Base-by-base conservation (phyloP, 2,888 invertebrate species). In the Apoderus coryli region DNA sequence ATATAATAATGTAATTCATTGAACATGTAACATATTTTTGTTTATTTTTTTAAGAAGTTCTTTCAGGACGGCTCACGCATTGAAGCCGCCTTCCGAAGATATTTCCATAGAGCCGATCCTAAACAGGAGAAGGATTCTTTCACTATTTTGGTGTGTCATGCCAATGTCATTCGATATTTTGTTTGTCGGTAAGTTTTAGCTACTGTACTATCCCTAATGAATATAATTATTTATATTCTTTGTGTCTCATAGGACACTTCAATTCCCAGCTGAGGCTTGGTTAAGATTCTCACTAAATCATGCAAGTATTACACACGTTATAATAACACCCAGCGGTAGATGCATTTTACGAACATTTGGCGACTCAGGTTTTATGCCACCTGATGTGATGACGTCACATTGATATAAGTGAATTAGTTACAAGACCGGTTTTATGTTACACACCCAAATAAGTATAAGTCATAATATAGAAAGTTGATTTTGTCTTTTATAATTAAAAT, bases 251-350 rank as follows among this genome's bases (percentile, higher is more conserved):
- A 89, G 96, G 53, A 93, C 92, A 0, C 63, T 98, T 22, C 98
- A 98, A 57, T 81, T 96, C 50, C 95, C 95, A 1, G 81, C 93
- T 0, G 95, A 98, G 59, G 96, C 81, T 2, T 98, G 98, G 98
- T 64, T 96, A 7, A 69, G 98, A 34, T 73, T 98, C 49, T 77
- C 77, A 7, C 63, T 98, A 15, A 84, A 85, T 57, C 85, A 98
- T 56, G 88, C 79, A 13, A 92, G 92, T 38, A 80, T 98, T 37
- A 95, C 95, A 0, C 88, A 86, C 81, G 49, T 98, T 2, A 72
- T 73, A 3, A 81, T 98, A 42, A 63, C 75, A 29, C 84, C 93
- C 0, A 77, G 72, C 50, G 96, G 96, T 1, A 69, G 81, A 44
- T 93, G 95, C 10, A 67, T 76, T 2, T 64, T 96, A 2, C 69